A percentile compares a stretch with the other conserved stretches of the same genome.
phyloP scores from a whole-genome alignment of 2,888 invertebrate genomes.

The Plagiodera versicolora region DNA sequence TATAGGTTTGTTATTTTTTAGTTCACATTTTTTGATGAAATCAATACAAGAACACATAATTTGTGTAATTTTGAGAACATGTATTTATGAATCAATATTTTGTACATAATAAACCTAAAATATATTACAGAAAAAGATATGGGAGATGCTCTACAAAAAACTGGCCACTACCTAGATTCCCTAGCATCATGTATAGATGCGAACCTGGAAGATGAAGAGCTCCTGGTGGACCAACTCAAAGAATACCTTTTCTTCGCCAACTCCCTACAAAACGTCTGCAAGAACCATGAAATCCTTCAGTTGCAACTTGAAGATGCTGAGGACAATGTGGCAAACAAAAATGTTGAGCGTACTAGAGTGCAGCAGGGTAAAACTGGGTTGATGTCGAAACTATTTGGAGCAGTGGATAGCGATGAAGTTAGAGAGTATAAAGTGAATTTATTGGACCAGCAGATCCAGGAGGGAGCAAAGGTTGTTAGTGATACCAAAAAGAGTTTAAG shows the following conservation, averaged over 20 bases:
- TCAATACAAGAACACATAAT: too few relatives aligned
- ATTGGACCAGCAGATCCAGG: slow-evolving; percentile 67
- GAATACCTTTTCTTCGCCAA: slow-evolving; percentile 80
- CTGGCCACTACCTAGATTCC: slow-evolving; percentile 64
- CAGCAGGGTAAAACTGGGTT: slow-evolving; percentile 70
- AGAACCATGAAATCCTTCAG: slow-evolving; percentile 73
- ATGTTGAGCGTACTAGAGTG: slow-evolving; percentile 60
- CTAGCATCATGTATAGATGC: slow-evolving; percentile 48
- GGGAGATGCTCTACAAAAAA: slow-evolving; percentile 75
- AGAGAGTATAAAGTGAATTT: slow-evolving; percentile 69
- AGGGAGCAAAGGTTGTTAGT: slow-evolving; percentile 62
- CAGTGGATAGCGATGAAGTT: slow-evolving; percentile 75
- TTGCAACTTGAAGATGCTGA: slow-evolving; percentile 72
- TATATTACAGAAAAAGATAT: slow-evolving; percentile 65
- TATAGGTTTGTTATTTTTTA: slow-evolving; percentile 47
- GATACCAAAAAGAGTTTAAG: slow-evolving; percentile 62
- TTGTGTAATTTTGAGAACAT: too few relatives aligned
- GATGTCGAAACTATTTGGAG: slow-evolving; percentile 74
- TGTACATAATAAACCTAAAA: too few relatives aligned
- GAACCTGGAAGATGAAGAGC: slow-evolving; percentile 77
- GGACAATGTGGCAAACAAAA: slow-evolving; percentile 58
- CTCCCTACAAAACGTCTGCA: slow-evolving; percentile 67
- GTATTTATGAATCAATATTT: too few relatives aligned
- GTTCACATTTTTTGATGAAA: too few relatives aligned
- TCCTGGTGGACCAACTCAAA: slow-evolving; percentile 80